Evolutionary conservation across 2,888 invertebrate genomes (phyloP).

Genomic region (Pseudococcus longispinus): DNA sequence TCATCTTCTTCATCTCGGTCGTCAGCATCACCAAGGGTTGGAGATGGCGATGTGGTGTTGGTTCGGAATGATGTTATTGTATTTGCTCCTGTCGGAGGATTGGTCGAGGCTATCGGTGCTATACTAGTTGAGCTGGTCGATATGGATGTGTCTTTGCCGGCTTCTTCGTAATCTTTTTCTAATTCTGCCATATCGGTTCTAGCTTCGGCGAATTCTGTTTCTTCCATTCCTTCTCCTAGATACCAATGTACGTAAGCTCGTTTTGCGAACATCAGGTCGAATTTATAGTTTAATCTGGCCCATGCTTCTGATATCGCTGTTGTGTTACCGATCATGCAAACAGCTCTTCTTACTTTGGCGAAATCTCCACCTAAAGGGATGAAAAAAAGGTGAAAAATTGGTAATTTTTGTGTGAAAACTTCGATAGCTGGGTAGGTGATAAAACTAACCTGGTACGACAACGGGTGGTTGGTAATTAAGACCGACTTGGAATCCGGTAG

Average conservation of each 20-base stretch:
- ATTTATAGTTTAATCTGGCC: constrained; percentile 57
- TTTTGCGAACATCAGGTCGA: constrained; percentile 57
- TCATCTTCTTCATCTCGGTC: background rate
- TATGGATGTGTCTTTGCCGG: constrained; percentile 39
- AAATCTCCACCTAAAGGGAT: constrained; percentile 52
- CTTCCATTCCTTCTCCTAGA: constrained; percentile 57
- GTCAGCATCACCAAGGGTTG: background rate
- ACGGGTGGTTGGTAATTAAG: constrained; percentile 56
- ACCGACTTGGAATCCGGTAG: constrained; percentile 55
- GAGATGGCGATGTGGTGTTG: background rate
- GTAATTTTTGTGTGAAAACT: background rate
- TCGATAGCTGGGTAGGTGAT: background rate
- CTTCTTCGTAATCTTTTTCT: constrained; percentile 57
- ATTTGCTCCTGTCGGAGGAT: background rate
- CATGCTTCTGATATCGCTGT: constrained; percentile 57
- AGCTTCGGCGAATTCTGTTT: constrained; percentile 56
- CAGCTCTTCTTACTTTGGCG: constrained; percentile 56
- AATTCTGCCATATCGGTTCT: constrained; percentile 54
- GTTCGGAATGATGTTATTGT: background rate
- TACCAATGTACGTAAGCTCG: constrained; percentile 57
- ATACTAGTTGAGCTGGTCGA: background rate
- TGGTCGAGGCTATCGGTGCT: background rate
- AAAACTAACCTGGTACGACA: constrained; percentile 50
- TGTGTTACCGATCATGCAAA: constrained; percentile 57
- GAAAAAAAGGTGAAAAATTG: background rate